These are phyloP conservation scores for Ictalurus furcatus DNA, from an alignment of 2,113 vertebrate genomes.

Conservation along the genomic window DNA sequence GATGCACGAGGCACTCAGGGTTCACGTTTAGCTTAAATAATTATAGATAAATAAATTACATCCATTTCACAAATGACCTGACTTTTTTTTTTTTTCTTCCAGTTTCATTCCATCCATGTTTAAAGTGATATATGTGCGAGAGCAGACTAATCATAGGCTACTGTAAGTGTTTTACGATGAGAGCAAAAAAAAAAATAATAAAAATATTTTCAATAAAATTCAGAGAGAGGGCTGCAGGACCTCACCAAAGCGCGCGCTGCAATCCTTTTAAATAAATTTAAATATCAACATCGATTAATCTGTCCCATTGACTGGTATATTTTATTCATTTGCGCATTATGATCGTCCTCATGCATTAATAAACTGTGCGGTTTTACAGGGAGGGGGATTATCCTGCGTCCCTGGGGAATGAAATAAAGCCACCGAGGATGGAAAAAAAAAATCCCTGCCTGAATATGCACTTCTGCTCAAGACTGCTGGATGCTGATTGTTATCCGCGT, in stretches of 20 bases:
- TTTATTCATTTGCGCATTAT: conserved; percentile 66
- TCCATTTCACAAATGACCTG: background rate
- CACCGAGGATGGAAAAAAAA: conserved; percentile 42
- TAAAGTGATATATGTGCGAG: background rate
- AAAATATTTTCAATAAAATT: background rate
- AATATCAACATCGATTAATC: conserved; percentile 67
- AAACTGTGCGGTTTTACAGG: conserved; percentile 55
- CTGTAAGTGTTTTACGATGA: background rate
- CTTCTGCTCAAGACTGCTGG: conserved; percentile 51
- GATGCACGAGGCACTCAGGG: background rate
- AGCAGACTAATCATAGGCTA: background rate
- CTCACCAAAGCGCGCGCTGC: conserved; percentile 41
- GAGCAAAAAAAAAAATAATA: background rate
- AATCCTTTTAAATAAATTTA: conserved; percentile 64
- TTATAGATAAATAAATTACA: background rate
- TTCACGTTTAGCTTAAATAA: background rate
- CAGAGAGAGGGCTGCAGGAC: background rate
- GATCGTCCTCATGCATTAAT: conserved; percentile 58
- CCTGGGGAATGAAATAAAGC: conserved; percentile 61
- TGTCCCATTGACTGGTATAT: conserved; percentile 46
- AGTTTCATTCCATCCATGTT: background rate
- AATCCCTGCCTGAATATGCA: conserved; percentile 45
- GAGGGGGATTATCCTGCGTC: conserved; percentile 50
- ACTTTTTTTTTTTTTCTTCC: too few relatives aligned
- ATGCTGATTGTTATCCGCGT: conserved; percentile 54